Percentiles rank a stretch among this genome's conserved stretches.
Evolutionary conservation across 1,140 invertebrate species (phyloP).

Genomic region (Brachionus koreanus): DNA sequence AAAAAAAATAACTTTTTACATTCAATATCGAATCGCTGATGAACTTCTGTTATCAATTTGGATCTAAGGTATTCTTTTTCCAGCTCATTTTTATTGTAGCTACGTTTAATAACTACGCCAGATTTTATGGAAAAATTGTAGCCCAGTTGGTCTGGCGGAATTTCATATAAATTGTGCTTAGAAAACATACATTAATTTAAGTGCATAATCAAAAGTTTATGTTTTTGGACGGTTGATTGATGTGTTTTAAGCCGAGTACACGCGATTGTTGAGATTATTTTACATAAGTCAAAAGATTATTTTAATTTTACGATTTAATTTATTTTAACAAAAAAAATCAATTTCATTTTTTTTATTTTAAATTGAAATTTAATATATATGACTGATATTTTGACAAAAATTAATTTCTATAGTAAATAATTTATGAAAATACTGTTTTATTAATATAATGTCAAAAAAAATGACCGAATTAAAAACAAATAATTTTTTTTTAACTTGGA

Average conservation of each 20-base stretch:
- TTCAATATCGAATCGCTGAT: neutral
- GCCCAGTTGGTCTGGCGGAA: neutral
- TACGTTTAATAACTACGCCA: neutral
- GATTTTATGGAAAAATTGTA: conserved; percentile 24
- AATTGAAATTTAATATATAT: too few species aligned
- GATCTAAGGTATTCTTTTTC: conserved; percentile 15
- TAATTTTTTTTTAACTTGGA: too few species aligned
- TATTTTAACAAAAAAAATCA: too few species aligned
- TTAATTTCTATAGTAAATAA: neutral
- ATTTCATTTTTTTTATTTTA: too few species aligned
- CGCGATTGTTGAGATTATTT: neutral
- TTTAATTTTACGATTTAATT: too few species aligned
- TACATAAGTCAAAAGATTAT: too few species aligned
- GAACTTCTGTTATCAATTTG: neutral
- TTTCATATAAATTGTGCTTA: neutral
- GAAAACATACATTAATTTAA: neutral
- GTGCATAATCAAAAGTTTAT: neutral
- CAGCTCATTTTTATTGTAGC: neutral
- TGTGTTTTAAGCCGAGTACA: too few species aligned
- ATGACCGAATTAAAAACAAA: neutral
- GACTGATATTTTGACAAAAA: neutral
- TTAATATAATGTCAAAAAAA: neutral
- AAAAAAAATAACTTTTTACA: neutral
- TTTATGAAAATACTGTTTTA: neutral
- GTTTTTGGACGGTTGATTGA: neutral